A percentile compares a stretch with the other conserved stretches of the same genome.
phyloP scores from a whole-genome alignment of 2,888 invertebrate genomes.

The Harmothoe impar region DNA sequence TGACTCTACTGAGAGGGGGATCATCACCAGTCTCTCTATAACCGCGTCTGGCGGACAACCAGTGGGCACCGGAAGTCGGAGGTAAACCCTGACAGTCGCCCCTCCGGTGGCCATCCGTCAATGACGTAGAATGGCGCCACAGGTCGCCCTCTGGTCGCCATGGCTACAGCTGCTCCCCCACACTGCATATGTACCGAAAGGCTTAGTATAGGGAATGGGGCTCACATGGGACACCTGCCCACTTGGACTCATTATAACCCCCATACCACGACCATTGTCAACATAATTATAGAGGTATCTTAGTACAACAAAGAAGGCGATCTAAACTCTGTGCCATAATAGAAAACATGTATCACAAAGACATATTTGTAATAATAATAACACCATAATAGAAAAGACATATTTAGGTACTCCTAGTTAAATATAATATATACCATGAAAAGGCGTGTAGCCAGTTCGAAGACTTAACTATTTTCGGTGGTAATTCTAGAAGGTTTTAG shows the following conservation, averaged over 20 bases:
- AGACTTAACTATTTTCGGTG: too few relatives aligned
- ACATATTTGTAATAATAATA: too few relatives aligned
- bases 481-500: not conserved
- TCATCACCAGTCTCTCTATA: constrained; percentile 8
- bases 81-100: constrained; percentile 29
- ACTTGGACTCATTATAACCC: not conserved
- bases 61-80: constrained; percentile 28
- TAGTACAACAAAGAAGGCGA: too few relatives aligned
- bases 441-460: too few relatives aligned
- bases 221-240: not conserved
- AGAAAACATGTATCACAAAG: too few relatives aligned
- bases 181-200: not conserved
- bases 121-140: not conserved
- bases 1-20: not conserved
- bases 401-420: too few relatives aligned
- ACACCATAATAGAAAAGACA: too few relatives aligned
- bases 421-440: too few relatives aligned
- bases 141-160: constrained; percentile 22
- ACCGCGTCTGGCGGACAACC: not conserved
- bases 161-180: constrained; percentile 7
- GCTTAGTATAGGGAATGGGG: not conserved
- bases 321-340: too few relatives aligned
- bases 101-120: constrained; percentile 44
- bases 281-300: too few relatives aligned
- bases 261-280: too few relatives aligned